Base-by-base conservation (phyloP, 2,888 invertebrate species). In the Drosophila neonasuta region DNA sequence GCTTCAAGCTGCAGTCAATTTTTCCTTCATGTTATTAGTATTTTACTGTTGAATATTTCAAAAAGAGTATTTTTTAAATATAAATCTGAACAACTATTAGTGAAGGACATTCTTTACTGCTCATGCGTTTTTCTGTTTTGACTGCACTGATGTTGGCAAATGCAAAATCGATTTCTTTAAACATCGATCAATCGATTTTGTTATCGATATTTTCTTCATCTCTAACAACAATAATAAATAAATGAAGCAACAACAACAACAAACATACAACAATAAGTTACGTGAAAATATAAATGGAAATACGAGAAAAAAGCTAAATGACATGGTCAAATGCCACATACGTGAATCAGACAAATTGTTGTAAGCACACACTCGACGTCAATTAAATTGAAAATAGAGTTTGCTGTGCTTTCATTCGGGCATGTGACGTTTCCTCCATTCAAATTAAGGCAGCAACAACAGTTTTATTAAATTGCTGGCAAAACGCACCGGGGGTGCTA, bases 261-360 rank as follows among this genome's bases (percentile, higher is more conserved):
- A 24, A 24, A 24, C 24, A 24, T 24, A 80, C 68, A 59, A 71
- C 77, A 61, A 67, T 5, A n/a, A 84, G 85, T 85, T 81, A 85
- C 85, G 85, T 85, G 80, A 79, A 79, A 82, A 49, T 65, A 73
- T 85, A 82, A 81, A 81, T 85, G 75, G 71, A 75, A 77, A 76
- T 74, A 68, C 60, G 61, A 63, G 66, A 68, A 79, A 71, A 74
- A 63, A 62, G 64, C 67, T 79, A 75, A 75, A 77, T 79, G 67
- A 69, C 63, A 68, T 77, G 65, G 65, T 59, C 68, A 67, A 64
- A 44, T 44, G 68, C 65, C 46, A 56, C 49, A 52, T 42, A 48
- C 57, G 56, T 65, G 68, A 74, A 68, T 44, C 63, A 62, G 50
- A 65, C 34, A 64, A 42, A 56, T 64, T 44, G 57, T 62, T 58